Evolutionary conservation across 2,888 invertebrate species (phyloP), one percentile per base, ranked within the genome.

Genomic region (Brachylomia viminalis): DNA sequence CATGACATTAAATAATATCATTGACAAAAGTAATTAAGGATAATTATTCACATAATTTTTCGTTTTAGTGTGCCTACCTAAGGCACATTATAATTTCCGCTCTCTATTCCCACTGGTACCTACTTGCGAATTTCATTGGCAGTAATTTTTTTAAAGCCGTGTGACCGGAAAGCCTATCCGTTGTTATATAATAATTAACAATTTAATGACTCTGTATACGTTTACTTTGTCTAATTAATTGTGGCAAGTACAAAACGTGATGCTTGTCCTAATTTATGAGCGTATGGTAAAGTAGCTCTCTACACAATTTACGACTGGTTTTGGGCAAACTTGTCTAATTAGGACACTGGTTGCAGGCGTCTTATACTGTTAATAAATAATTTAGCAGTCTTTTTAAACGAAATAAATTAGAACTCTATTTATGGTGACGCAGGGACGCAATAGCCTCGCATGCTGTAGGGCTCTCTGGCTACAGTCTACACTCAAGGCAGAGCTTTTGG

Each of bases 91-190:
- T 72, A 75, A 77, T 84, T 78, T 86, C 82, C 84, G 86, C 80
- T 87, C 81, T 88, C 87, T 82, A 79, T 83, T 88, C 80, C 59
- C 80, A 76, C 71, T 80, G 80, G 64, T 72, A 77, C 38, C 2
- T 38, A 38, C 66, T 79, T 61, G 81, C 83, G 47, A 86, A 84
- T 83, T 80, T 75, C 61, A 83, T 84, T 75, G 80, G 79, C 76
- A 79, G 76, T 56, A 11, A 68, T 77, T 83, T 86, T 87, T 86
- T 85, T 77, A 82, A 71, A 79, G 75, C 83, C 88, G 85, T 87
- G 87, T 77, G 88, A 88, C 80, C 84, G 80, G 82, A 73, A 76
- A 78, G 70, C 83, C 82, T 83, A 81, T 81, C 30, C 65, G 76
- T 76, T 72, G 77, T 86, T 83, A 80, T 77, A 61, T 82, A 87